Conservation (phyloP, 2,797 vertebrate genomes). For the Dermochelys coriacea region DNA sequence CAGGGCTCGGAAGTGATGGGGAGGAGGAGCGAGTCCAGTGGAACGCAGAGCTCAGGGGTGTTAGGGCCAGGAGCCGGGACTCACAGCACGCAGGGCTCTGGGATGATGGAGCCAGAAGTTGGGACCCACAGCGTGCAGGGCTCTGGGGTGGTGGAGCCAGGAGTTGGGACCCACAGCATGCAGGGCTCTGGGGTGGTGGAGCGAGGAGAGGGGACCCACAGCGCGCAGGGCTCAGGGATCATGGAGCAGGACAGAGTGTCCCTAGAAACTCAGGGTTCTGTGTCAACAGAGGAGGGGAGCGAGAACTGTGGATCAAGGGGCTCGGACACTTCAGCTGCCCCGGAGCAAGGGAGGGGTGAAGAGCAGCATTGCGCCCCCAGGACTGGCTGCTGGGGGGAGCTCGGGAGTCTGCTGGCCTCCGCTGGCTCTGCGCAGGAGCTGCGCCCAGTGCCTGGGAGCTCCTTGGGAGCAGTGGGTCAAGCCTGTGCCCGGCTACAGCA, state of each 20-base stretch:
- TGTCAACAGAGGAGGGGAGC: not conserved
- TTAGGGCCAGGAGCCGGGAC: not conserved
- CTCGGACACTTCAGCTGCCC: fast-evolving
- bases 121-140: not conserved
- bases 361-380: not conserved
- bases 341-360: not conserved
- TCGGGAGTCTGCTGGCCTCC: not conserved
- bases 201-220: not conserved
- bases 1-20: not conserved
- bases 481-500: constrained; percentile 1
- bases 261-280: not conserved
- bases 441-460: not conserved
- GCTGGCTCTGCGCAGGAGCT: not conserved
- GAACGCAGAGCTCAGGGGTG: not conserved
- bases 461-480: not conserved
- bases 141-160: not conserved
- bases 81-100: not conserved
- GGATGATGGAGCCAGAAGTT: not conserved
- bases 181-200: not conserved
- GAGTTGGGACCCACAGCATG: not conserved
- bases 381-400: not conserved
- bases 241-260: not conserved
- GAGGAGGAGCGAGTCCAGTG: not conserved
- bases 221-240: not conserved
- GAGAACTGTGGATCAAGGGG: not conserved